phyloP scores from a whole-genome alignment of 2,888 invertebrate species.

The Temnothorax ravouxi region DNA sequence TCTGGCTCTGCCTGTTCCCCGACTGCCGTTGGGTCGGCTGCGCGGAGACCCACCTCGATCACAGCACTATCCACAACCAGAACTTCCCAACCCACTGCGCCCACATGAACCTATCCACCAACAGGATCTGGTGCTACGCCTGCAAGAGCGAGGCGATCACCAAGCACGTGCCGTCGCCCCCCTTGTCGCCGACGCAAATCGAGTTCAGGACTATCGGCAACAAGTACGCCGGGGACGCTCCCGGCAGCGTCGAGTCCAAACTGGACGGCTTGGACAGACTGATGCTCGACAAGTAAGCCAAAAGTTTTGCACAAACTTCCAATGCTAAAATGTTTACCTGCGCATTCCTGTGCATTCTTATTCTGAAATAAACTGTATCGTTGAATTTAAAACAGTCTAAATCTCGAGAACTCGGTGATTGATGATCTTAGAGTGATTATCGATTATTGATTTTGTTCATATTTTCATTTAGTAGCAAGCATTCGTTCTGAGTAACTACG shows the following conservation, averaged over 20 bases:
- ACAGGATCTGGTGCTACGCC: constrained; percentile 95
- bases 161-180: constrained; percentile 77
- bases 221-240: constrained; percentile 79
- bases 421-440: neutral
- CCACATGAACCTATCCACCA: constrained; percentile 94
- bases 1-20: constrained; percentile 95
- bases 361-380: neutral
- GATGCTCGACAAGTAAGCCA: constrained; percentile 73
- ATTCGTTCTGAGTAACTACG: neutral
- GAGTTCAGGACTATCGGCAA: constrained; percentile 77
- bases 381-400: neutral
- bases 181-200: constrained; percentile 78
- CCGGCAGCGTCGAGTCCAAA: constrained; percentile 76
- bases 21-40: constrained; percentile 94
- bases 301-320: neutral
- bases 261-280: constrained; percentile 74
- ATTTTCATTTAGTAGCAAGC: neutral
- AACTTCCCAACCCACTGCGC: constrained; percentile 91
- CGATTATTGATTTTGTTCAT: no score
- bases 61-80: constrained; percentile 94
- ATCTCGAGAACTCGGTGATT: neutral
- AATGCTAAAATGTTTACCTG: neutral
- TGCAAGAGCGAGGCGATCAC: constrained; percentile 93
- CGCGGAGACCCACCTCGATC: constrained; percentile 93
- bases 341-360: neutral